These are phyloP conservation scores for Metopolophium dirhodum DNA, from an alignment of 1,140 invertebrate species.

Conservation along the genomic window DNA sequence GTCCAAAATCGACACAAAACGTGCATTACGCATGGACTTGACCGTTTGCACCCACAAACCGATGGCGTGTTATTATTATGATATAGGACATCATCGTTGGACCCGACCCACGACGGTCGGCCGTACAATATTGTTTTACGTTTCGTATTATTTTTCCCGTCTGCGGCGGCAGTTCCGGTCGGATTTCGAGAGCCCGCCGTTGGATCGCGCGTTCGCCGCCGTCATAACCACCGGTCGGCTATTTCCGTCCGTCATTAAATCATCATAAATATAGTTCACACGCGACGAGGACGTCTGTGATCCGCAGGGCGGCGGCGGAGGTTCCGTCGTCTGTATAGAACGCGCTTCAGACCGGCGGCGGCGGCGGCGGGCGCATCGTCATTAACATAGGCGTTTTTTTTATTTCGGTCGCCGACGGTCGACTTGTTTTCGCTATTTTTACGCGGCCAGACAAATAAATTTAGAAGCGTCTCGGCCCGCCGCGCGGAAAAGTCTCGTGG, in stretches of 20 bases:
- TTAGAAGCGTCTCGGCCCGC: background rate
- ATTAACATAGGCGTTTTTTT: background rate
- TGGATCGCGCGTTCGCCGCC: background rate
- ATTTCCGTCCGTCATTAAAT: conserved; percentile 24
- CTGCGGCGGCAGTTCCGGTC: background rate
- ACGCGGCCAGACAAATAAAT: background rate
- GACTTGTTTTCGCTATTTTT: conserved; percentile 18
- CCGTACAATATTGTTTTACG: too few relatives aligned
- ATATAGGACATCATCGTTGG: too few relatives aligned
- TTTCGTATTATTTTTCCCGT: too few relatives aligned
- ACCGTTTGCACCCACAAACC: too few relatives aligned
- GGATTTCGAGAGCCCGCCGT: background rate
- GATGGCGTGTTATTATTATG: too few relatives aligned
- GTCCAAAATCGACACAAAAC: too few relatives aligned
- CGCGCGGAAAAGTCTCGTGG: background rate
- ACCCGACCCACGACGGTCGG: too few relatives aligned
- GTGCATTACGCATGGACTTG: too few relatives aligned
- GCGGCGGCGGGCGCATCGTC: background rate
- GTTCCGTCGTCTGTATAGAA: background rate
- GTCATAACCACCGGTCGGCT: background rate
- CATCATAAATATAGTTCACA: conserved; percentile 7
- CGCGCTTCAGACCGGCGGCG: background rate
- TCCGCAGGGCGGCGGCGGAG: background rate
- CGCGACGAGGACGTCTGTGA: conserved; percentile 7
- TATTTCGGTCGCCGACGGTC: conserved; percentile 21